Conservation (phyloP, 37 sponge, comb jelly and placozoan species). For the Beroe forskalii region DNA sequence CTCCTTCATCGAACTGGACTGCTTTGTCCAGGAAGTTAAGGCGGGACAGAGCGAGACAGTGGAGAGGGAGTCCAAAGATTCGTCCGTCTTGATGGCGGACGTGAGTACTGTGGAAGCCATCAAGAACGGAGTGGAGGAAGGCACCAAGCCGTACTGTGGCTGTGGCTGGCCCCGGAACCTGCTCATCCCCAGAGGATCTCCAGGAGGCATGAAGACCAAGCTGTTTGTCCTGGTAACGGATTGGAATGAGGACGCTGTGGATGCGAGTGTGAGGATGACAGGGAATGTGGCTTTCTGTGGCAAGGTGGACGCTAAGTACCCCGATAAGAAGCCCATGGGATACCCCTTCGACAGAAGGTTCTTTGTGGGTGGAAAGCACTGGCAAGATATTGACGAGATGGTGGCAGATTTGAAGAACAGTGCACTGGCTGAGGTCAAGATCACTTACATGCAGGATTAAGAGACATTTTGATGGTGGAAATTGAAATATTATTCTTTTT, state of each 20-base stretch:
- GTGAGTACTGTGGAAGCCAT: not conserved
- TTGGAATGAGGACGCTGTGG: not conserved
- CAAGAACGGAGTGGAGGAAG: not conserved
- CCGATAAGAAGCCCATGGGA: slow-evolving; percentile 46
- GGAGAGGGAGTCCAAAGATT: not conserved
- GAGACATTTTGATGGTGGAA: too few relatives aligned
- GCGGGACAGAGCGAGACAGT: not conserved
- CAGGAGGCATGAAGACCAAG: not conserved
- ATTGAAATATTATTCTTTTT: too few relatives aligned
- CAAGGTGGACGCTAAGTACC: not conserved
- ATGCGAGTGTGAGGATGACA: not conserved
- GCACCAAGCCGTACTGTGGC: not conserved
- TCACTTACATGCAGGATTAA: too few relatives aligned
- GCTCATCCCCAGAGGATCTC: not conserved
- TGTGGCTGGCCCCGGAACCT: slow-evolving; percentile 54
- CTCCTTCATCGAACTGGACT: not conserved
- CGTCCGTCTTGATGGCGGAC: not conserved
- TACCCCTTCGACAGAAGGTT: slow-evolving; percentile 42
- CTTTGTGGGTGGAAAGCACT: too few relatives aligned
- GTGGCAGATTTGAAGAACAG: too few relatives aligned
- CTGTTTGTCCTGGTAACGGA: slow-evolving; percentile 19
- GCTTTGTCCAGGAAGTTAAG: not conserved
- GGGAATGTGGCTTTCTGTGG: slow-evolving; percentile 26
- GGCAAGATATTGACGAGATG: too few relatives aligned
- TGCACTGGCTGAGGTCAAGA: too few relatives aligned